Evolutionary conservation across 2,797 vertebrate species (phyloP).

Genomic region (Clarias platycephalus): DNA sequence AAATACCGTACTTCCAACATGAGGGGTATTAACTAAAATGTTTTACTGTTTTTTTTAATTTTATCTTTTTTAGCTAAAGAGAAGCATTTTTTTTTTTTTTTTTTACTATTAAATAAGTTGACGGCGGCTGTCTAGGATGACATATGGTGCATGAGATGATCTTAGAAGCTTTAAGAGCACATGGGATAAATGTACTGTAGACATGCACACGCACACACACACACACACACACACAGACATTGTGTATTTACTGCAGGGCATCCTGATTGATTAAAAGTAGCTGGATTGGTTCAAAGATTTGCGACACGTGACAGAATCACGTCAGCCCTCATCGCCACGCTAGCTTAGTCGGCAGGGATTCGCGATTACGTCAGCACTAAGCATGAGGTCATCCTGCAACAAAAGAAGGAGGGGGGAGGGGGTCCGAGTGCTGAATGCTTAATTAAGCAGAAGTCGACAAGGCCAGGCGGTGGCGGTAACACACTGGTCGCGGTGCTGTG

Average conservation of each 20-base stretch:
- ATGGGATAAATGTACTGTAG: neutral
- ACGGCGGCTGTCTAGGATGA: slow-evolving; percentile 37
- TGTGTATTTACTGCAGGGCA: slow-evolving; percentile 49
- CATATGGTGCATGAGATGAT: slow-evolving; percentile 41
- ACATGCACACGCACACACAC: slow-evolving; percentile 13
- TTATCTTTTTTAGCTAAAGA: too few species aligned
- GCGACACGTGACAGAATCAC: slow-evolving; percentile 69
- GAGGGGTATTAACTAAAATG: neutral
- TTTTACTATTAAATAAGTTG: neutral
- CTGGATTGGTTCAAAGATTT: slow-evolving; percentile 63
- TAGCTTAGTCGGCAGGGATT: slow-evolving; percentile 66
- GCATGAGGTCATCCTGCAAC: slow-evolving; percentile 80
- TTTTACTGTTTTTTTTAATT: too few species aligned
- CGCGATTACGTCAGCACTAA: slow-evolving; percentile 74
- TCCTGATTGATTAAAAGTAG: slow-evolving; percentile 56
- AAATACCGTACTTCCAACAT: neutral
- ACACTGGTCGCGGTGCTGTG: neutral
- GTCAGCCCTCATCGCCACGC: slow-evolving; percentile 51
- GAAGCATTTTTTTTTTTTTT: neutral
- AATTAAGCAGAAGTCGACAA: slow-evolving; percentile 17
- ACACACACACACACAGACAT: slow-evolving; percentile 3
- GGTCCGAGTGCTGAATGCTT: slow-evolving; percentile 5
- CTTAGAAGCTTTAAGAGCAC: slow-evolving; percentile 11
- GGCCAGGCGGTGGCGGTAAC: slow-evolving; percentile 9
- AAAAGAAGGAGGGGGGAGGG: slow-evolving; percentile 62